phyloP scores from a whole-genome alignment of 2,113 vertebrate species.

The Clinocottus analis region DNA sequence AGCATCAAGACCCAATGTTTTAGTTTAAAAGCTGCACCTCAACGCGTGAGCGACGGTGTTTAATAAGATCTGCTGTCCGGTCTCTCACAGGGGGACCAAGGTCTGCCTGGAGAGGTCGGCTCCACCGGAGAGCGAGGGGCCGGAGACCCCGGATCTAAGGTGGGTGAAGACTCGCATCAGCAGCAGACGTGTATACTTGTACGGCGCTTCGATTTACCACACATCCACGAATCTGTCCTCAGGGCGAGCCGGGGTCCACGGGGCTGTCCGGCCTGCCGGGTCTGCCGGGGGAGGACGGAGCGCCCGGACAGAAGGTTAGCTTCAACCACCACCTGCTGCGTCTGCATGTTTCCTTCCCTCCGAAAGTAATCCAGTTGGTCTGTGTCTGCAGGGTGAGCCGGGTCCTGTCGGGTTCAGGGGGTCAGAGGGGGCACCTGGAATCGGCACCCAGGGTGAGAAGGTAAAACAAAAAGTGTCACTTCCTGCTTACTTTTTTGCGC shows the following conservation, averaged over 20 bases:
- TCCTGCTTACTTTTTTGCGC: background rate
- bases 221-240: conserved; percentile 32
- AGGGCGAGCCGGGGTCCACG: conserved; percentile 87
- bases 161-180: conserved; percentile 40
- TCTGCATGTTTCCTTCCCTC: background rate
- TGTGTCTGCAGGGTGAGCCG: conserved; percentile 84
- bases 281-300: conserved; percentile 89
- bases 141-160: conserved; percentile 86
- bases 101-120: conserved; percentile 86
- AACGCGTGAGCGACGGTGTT: background rate
- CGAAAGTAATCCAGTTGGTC: background rate
- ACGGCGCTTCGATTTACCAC: background rate
- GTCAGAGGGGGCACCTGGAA: conserved; percentile 84
- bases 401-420: conserved; percentile 86
- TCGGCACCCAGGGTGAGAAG: conserved; percentile 91
- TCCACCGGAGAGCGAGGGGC: conserved; percentile 84
- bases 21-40: no score
- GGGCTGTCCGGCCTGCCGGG: conserved; percentile 87
- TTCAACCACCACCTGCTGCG: background rate
- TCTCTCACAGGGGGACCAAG: conserved; percentile 83
- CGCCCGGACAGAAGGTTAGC: conserved; percentile 88
- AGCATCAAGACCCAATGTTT: no score
- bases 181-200: background rate
- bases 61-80: background rate
- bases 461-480: conserved; percentile 63